Base-by-base conservation (phyloP, 1,140 invertebrate genomes). In the Venturia canescens region DNA sequence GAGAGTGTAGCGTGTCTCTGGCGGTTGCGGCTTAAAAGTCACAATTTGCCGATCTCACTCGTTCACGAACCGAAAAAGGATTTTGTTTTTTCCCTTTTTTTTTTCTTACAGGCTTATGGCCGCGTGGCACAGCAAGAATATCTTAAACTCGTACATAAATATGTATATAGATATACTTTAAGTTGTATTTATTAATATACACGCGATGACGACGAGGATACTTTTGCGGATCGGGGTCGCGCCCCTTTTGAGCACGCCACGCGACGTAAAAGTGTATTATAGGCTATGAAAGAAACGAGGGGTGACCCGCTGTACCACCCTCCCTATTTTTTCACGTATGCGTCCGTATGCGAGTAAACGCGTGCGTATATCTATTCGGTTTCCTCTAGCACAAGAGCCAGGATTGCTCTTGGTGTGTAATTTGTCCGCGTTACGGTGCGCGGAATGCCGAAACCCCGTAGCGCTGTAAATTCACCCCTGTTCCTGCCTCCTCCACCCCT, bases 341-440 rank as follows among this genome's bases (percentile, higher is more conserved):
- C 29, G 23, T 66, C 26, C 9, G 63, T 60, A 31, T 26, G 53
- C 48, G 13, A 29, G 74, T 57, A n/a, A n/a, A n/a, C n/a, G 57
- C 34, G 79, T 44, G 31, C 31, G 31, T 7, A 7, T 34, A 3
- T 34, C 31, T 34, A 34, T 34, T 7, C 31, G 31, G 31, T 3
- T 34, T 34, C 81, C 79, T 82, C 66, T n/a, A n/a, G 67, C 72
- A 27, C 57, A 16, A 67, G 50, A 66, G 16, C 69, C 60, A 78
- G 48, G 77, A 79, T 81, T 72, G 60, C 78, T 74, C 57, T 79
- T 70, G 74, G 78, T 80, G 70, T 81, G 86, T 85, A 87, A 87
- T 87, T 87, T 87, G 86, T 87, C 82, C 84, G 84, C 80, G 85
- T 86, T 85, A 85, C 83, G 83, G 83, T 85, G 81, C 85, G 82